Evolutionary conservation across 2,888 invertebrate species (phyloP), one percentile per base, ranked within the genome.

Genomic region (Elmis aenea): DNA sequence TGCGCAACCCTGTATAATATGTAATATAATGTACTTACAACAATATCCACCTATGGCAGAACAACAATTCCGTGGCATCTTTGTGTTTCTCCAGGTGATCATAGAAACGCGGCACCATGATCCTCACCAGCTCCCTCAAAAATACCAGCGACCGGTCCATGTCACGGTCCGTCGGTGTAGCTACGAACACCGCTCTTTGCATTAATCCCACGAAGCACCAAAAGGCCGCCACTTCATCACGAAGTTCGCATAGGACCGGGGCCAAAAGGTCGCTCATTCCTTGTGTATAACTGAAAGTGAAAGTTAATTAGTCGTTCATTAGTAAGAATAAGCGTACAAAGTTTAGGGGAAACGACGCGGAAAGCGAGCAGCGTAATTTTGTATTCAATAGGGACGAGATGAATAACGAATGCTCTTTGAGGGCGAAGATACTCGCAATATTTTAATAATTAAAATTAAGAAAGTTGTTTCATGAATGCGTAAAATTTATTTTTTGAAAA

Each of bases 181-280:
- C 92, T 1, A 95, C 91, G 59, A 95, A 95, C 51, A 93, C 88
- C 1, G 93, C 91, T 52, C 87, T 77, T 59, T 95, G 88, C 92
- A 97, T 94, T 38, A 95, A 76, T 1, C 94, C 94, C 13, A 91
- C 93, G 66, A 97, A 97, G 61, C 95, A 94, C 96, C 96, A 96
- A 64, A 96, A 97, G 0, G 95, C 85, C 60, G 95, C 94, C 2
- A 92, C 86, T 69, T 97, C 96, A 59, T 92, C 89, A 61, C 91
- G 86, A 58, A 96, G 83, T 65, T 96, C 90, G 49, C 90, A 90
- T 12, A 96, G 69, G 3, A 97, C 84, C 1, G 96, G 96, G 2
- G 95, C 88, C 40, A 96, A 67, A 5, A 96, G 76, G 65, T 97
- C 96, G 57, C 93, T 94, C 96, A 97, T 97, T 13, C 96, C 96